phyloP scores from a whole-genome alignment of 1,140 invertebrate genomes.

The Leptinotarsa undecemlineata region DNA sequence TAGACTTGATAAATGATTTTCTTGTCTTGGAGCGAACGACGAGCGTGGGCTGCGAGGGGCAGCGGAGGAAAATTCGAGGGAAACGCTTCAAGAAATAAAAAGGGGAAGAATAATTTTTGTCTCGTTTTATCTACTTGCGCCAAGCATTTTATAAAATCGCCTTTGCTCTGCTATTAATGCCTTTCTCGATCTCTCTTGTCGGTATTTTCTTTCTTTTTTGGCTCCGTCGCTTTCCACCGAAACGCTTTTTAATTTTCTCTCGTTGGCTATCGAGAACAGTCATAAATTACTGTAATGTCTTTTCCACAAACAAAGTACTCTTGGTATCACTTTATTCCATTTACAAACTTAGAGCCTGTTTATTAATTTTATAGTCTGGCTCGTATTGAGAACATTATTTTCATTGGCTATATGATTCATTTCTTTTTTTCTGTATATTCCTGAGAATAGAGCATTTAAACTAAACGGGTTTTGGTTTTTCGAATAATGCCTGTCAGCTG shows the following conservation, averaged over 20 bases:
- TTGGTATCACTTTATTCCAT: constrained; percentile 30
- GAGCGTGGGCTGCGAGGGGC: constrained; percentile 21
- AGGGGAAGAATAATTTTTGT: constrained; percentile 49
- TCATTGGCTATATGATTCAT: not conserved
- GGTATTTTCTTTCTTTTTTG: constrained; percentile 35
- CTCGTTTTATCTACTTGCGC: constrained; percentile 46
- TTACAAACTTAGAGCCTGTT: constrained; percentile 12
- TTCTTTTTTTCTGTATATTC: no score
- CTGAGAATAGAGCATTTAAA: no score
- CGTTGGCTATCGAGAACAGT: constrained; percentile 34
- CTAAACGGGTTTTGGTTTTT: no score
- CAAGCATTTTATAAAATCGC: constrained; percentile 46
- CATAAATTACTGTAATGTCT: constrained; percentile 35
- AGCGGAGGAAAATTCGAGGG: constrained; percentile 26
- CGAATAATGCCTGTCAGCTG: no score
- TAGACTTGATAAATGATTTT: constrained; percentile 52
- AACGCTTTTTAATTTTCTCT: constrained; percentile 38
- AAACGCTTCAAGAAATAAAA: constrained; percentile 43
- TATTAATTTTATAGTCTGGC: constrained; percentile 17
- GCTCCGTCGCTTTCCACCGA: constrained; percentile 13
- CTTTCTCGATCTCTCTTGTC: constrained; percentile 35
- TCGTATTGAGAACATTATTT: not conserved
- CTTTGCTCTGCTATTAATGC: constrained; percentile 42
- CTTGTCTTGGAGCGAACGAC: constrained; percentile 34
- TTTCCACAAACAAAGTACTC: constrained; percentile 32